Evolutionary conservation across 2,888 invertebrate species (phyloP), one percentile per base, ranked within the genome.

Genomic region (Clanis bilineata): DNA sequence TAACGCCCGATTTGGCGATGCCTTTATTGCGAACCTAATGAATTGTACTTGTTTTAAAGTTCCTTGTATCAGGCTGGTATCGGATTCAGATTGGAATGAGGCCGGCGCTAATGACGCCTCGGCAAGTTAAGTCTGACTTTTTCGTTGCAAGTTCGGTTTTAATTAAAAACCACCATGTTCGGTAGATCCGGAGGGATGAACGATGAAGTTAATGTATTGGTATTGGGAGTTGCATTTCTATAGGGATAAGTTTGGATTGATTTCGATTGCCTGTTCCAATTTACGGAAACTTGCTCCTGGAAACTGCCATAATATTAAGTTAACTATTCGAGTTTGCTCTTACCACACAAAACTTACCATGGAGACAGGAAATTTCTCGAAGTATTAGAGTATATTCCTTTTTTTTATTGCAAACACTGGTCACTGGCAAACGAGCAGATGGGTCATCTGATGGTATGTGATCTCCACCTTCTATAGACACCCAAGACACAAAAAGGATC

Each of bases 21-120:
- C 79, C 77, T 84, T 82, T 80, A 85, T 81, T 80, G 77, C 74
- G 71, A 78, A 70, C 74, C 80, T 85, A 87, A 87, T 86, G 81
- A 88, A 85, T 83, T 80, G 82, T 76, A 80, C 79, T 86, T 80
- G 82, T 83, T 84, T 71, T 74, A 79, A 85, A 86, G 81, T 87
- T 86, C 76, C 79, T 79, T 78, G 82, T 82, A 81, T 83, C 79
- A 61, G 72, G 64, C 64, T 71, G 77, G 76, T 77, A 80, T 81
- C 77, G 77, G 76, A 78, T 79, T 80, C 77, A 70, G 75, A 82
- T 82, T 71, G 76, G 70, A 80, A 72, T 62, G 74, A 74, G 72
- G 70, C 67, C 62, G 68, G 56, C 21, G n/a, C 72, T 86, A 86
- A 86, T 85, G 86, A 83, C 77, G 76, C 70, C 15, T 23, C 51